Conservation (phyloP, 2,888 invertebrate species). For the Oxycera nigricornis region DNA sequence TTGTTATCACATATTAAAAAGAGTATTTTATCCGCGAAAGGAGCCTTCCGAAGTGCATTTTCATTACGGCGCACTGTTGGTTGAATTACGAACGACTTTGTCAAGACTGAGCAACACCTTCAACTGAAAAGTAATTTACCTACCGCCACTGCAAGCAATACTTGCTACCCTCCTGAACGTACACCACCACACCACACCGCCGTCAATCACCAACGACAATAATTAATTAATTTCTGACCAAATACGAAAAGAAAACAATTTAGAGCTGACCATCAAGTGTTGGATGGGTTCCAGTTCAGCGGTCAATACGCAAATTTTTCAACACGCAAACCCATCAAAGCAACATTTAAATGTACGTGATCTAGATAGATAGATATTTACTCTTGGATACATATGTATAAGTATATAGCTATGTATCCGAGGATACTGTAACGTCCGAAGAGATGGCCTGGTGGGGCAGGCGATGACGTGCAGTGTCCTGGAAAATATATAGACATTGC, state of each 20-base stretch:
- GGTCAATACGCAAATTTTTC: constrained; percentile 36
- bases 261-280: constrained; percentile 17
- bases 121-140: constrained; percentile 15
- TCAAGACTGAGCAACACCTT: constrained; percentile 28
- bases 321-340: constrained; percentile 33
- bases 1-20: too few species aligned
- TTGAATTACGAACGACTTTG: neutral
- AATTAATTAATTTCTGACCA: constrained; percentile 43
- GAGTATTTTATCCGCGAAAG: too few species aligned
- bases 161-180: neutral
- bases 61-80: too few species aligned
- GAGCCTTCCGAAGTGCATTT: too few species aligned
- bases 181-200: too few species aligned
- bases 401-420: neutral
- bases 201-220: constrained; percentile 13
- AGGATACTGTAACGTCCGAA: neutral
- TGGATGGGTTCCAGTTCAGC: constrained; percentile 27
- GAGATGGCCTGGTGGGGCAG: neutral
- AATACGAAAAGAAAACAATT: constrained; percentile 40
- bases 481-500: neutral
- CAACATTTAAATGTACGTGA: constrained; percentile 22
- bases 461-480: constrained; percentile 10
- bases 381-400: neutral
- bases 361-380: constrained; percentile 16
- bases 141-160: constrained; percentile 10